phyloP scores from a whole-genome alignment of 2,113 vertebrate species.

The Rhizomys pruinosus region DNA sequence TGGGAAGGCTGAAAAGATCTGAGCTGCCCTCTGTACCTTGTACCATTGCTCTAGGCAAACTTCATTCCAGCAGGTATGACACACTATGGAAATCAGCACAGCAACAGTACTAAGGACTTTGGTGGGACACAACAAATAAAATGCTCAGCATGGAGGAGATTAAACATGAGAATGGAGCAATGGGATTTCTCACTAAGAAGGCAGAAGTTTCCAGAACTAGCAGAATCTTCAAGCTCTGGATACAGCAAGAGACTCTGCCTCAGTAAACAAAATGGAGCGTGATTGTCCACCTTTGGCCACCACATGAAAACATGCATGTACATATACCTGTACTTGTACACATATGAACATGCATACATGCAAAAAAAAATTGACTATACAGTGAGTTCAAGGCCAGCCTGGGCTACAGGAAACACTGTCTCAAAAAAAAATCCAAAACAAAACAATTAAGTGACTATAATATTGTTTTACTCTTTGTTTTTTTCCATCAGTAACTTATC shows the following conservation, averaged over 20 bases:
- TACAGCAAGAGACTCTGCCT: not conserved
- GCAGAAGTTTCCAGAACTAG: not conserved
- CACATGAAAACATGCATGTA: not conserved
- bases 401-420: not conserved
- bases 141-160: not conserved
- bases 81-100: not conserved
- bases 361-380: not conserved
- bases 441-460: not conserved
- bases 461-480: constrained; percentile 35
- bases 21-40: constrained; percentile 26
- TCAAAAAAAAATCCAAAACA: not conserved
- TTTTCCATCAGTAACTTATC: constrained; percentile 26
- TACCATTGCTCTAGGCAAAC: constrained; percentile 11
- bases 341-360: not conserved
- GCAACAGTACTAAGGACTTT: not conserved
- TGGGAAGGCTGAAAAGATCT: not conserved
- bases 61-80: constrained; percentile 42
- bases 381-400: not conserved
- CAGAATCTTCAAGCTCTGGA: not conserved
- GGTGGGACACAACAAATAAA: constrained; percentile 25
- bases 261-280: not conserved
- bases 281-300: not conserved
- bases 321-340: not conserved
- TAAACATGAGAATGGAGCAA: not conserved
- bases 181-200: not conserved